Evolutionary conservation across 2,797 vertebrate species (phyloP).

Genomic region (Buphagus erythrorhynchus): DNA sequence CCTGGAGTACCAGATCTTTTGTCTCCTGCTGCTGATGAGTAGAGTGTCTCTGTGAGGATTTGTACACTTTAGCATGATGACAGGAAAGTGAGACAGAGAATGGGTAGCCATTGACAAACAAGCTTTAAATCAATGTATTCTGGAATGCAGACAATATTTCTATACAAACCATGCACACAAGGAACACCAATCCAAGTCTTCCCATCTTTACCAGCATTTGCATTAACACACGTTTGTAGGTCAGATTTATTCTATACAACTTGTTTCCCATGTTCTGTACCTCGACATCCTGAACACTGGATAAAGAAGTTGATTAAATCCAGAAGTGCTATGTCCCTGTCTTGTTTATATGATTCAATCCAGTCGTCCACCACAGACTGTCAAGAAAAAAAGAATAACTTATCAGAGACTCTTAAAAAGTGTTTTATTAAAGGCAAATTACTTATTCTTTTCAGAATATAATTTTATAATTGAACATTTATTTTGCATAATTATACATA

Average conservation of each 20-base stretch:
- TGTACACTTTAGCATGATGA: not conserved
- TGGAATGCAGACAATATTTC: constrained; percentile 2
- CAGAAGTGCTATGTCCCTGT: constrained; percentile 95
- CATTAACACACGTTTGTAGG: not conserved
- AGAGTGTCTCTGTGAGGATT: not conserved
- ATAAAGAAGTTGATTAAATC: constrained; percentile 99
- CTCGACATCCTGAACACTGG: constrained; percentile 99
- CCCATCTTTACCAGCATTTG: not conserved
- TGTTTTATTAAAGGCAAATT: constrained; percentile 35
- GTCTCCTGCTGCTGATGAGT: not conserved
- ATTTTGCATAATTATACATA: not conserved
- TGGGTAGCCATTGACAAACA: constrained; percentile 21
- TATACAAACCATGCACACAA: not conserved
- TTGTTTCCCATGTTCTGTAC: constrained; percentile 77
- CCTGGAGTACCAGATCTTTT: constrained; percentile 3
- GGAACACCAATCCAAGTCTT: not conserved
- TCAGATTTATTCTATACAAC: constrained; percentile 47
- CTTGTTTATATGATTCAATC: constrained; percentile 99
- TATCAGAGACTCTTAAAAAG: constrained; percentile 60
- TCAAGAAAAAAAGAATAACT: constrained; percentile 72
- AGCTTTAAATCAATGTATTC: not conserved
- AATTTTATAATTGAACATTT: not conserved
- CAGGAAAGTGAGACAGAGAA: not conserved
- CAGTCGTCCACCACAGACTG: constrained; percentile 97
- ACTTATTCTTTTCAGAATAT: constrained; percentile 23